These are phyloP conservation scores for Aplysina aerophoba DNA, from an alignment of 37 sponge, comb jelly and placozoan genomes.

Conservation along the genomic window DNA sequence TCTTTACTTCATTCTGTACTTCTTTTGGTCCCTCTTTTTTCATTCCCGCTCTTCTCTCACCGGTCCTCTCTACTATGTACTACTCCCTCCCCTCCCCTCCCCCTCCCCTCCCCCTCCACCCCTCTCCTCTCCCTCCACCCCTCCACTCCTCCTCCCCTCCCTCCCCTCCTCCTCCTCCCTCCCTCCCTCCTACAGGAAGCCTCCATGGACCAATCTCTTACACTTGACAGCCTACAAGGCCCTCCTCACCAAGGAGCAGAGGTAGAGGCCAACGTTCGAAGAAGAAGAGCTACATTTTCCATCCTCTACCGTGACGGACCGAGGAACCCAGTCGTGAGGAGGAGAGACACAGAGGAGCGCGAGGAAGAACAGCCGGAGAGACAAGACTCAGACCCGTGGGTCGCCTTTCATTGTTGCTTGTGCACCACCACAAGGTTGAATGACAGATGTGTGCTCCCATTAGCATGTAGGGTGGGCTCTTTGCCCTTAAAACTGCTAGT, in stretches of 20 bases:
- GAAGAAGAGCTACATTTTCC: constrained; percentile 5
- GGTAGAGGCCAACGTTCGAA: background rate
- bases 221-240: background rate
- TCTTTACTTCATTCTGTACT: background rate
- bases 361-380: background rate
- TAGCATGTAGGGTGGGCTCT: too few species aligned
- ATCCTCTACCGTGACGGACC: background rate
- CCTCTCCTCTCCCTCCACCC: background rate
- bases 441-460: too few species aligned
- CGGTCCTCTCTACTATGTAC: background rate
- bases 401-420: too few species aligned
- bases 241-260: background rate
- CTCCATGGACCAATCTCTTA: background rate
- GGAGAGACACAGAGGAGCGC: background rate
- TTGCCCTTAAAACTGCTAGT: too few species aligned
- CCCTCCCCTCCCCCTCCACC: background rate
- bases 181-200: background rate
- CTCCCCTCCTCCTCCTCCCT: background rate
- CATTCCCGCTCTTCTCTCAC: too few species aligned
- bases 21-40: background rate
- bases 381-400: background rate
- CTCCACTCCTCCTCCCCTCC: background rate
- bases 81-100: background rate
- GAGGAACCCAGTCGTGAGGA: background rate
- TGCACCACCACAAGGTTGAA: too few species aligned